Conservation (phyloP, 2,113 vertebrate species). For the Pristiophorus japonicus region DNA sequence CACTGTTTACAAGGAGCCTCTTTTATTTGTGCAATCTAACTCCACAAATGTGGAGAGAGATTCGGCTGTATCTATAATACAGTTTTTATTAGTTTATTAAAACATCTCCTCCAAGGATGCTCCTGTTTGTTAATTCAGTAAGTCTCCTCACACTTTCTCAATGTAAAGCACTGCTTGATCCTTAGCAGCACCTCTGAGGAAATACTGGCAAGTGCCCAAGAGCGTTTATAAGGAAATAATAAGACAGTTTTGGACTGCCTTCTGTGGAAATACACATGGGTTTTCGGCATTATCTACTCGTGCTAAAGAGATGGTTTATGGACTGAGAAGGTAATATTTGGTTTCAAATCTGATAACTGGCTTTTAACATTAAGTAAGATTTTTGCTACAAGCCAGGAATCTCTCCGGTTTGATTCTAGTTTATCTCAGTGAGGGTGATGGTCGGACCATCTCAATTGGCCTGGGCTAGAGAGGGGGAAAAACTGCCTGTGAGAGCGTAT, state of each 20-base stretch:
- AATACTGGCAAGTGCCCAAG: constrained; percentile 6
- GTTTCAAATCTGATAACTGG: background rate
- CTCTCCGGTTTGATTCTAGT: background rate
- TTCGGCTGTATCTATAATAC: background rate
- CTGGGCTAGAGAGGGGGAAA: background rate
- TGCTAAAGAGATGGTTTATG: constrained; percentile 19
- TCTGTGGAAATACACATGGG: background rate
- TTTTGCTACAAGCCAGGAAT: constrained; percentile 1
- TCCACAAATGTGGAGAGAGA: background rate
- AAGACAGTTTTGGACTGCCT: background rate
- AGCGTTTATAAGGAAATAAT: constrained; percentile 17
- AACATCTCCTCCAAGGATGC: background rate
- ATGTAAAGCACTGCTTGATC: constrained; percentile 26
- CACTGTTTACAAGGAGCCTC: background rate
- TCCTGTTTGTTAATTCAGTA: constrained; percentile 21
- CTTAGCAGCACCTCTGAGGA: background rate
- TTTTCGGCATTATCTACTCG: background rate
- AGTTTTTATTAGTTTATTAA: constrained; percentile 8
- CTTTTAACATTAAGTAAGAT: background rate
- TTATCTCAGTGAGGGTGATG: background rate
- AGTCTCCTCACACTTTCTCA: background rate
- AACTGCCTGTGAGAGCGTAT: background rate
- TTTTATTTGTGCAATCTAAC: background rate
- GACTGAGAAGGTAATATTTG: background rate
- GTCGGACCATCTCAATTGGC: background rate